Base-by-base conservation (phyloP, 2,113 vertebrate genomes). In the Bubo scandiacus region DNA sequence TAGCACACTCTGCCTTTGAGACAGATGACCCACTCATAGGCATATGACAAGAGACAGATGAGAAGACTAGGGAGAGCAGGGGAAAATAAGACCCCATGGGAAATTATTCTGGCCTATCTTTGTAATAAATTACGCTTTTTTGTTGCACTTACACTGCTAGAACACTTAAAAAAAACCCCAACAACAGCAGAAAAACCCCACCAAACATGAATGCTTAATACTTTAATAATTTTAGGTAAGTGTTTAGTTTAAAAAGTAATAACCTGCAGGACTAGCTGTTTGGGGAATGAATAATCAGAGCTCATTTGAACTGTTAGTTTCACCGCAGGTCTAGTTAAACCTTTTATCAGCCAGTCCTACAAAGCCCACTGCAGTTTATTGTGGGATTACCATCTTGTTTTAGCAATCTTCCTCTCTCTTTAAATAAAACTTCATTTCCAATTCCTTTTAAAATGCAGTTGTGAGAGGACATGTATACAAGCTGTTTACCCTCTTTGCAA, bases 401-500 rank as follows among this genome's bases (percentile, higher is more conserved):
- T 61, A 80, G 58, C 63, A 89, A 13, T 75, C 49, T 86, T 83
- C 29, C 34, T 66, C 59, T 65, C 71, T 43, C 67, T 93, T 79
- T 61, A 90, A 83, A 90, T 61, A 45, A 94, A 93, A 80, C 36
- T 36, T 30, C 6, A 26, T 86, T 90, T 88, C 67, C 38, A 79
- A 38, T 86, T 77, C 36, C 30, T 92, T 91, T 49, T 52, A 83
- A 86, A 90, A 70, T 27, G 42, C 43, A 21, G 51, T 71, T 74
- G 72, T n/a, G 57, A 78, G 83, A 74, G 73, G n/a, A 22, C 61
- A 75, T 2, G 36, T 40, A 57, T 43, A 78, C 55, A 26, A 45
- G 51, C 55, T 81, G 61, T 94, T 96, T 92, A 86, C 89, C 57
- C 79, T 86, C 92, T 32, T 52, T 80, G 85, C 51, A 38, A 43